These are phyloP conservation scores for Lepetodrilus schrolli DNA, from an alignment of 2,888 invertebrate species.

Conservation along the genomic window DNA sequence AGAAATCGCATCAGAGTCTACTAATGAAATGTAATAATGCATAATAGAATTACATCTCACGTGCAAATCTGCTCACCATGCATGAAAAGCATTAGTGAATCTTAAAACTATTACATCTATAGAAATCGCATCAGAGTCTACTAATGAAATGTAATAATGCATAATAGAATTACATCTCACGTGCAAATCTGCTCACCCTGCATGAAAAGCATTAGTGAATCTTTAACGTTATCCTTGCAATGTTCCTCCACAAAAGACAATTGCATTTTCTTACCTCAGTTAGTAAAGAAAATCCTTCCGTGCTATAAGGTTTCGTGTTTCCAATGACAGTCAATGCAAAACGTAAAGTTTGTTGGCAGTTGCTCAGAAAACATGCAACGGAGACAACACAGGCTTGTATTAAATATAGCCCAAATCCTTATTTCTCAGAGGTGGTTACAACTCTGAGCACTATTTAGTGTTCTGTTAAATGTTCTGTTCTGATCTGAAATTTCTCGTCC, in stretches of 20 bases:
- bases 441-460: not conserved
- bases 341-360: not conserved
- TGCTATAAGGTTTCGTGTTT: not conserved
- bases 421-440: not conserved
- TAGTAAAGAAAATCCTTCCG: not conserved
- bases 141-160: too few relatives aligned
- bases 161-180: too few relatives aligned
- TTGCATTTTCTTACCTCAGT: not conserved
- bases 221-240: too few relatives aligned
- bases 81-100: too few relatives aligned
- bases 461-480: slow-evolving; percentile 11
- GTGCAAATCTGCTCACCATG: too few relatives aligned
- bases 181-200: too few relatives aligned
- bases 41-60: too few relatives aligned
- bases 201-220: not conserved
- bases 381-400: not conserved
- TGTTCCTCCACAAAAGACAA: too few relatives aligned
- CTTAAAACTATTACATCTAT: too few relatives aligned
- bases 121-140: too few relatives aligned
- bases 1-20: too few relatives aligned
- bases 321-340: not conserved
- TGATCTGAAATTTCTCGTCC: not conserved
- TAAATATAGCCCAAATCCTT: not conserved
- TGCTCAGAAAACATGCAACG: not conserved
- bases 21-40: too few relatives aligned